Percentiles rank a stretch among this genome's conserved stretches.
These are phyloP conservation scores for Trachymyrmex cornetzi DNA, from an alignment of 1,140 invertebrate genomes.

Conservation along the genomic window DNA sequence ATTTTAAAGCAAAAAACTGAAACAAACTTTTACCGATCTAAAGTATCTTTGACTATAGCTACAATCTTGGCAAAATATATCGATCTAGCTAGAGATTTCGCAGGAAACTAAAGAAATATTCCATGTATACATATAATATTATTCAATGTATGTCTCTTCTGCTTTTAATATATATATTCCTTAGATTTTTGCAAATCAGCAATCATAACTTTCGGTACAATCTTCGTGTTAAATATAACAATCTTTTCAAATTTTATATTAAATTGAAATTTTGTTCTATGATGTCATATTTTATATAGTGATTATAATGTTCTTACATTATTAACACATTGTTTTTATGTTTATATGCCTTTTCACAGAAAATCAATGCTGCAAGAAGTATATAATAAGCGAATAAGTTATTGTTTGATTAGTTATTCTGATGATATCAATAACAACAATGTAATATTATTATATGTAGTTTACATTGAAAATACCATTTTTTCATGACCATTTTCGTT, in stretches of 20 bases:
- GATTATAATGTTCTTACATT: slow-evolving; percentile 3
- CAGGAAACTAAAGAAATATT: not conserved
- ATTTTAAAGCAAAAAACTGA: not conserved
- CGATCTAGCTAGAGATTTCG: not conserved
- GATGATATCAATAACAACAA: slow-evolving; percentile 39
- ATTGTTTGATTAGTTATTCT: slow-evolving; percentile 39
- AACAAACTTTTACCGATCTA: not conserved
- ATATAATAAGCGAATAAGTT: slow-evolving; percentile 29
- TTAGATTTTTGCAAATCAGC: slow-evolving; percentile 6
- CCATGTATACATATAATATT: not conserved
- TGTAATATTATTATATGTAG: slow-evolving; percentile 53
- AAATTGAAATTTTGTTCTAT: slow-evolving; percentile 8
- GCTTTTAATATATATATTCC: not conserved
- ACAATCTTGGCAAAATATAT: not conserved
- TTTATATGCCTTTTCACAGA: not conserved
- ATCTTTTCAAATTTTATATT: not conserved
- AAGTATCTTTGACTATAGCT: not conserved
- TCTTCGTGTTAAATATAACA: not conserved
- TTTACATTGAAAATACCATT: slow-evolving; percentile 29
- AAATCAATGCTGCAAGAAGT: not conserved
- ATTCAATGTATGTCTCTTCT: not conserved
- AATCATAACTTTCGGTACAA: slow-evolving; percentile 1
- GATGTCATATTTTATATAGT: slow-evolving; percentile 35
- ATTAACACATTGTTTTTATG: slow-evolving; percentile 1
- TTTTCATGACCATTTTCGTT: slow-evolving; percentile 28